Conservation (phyloP, 92 coral and sea anemone genomes). For the Epizoanthus rinbou region DNA sequence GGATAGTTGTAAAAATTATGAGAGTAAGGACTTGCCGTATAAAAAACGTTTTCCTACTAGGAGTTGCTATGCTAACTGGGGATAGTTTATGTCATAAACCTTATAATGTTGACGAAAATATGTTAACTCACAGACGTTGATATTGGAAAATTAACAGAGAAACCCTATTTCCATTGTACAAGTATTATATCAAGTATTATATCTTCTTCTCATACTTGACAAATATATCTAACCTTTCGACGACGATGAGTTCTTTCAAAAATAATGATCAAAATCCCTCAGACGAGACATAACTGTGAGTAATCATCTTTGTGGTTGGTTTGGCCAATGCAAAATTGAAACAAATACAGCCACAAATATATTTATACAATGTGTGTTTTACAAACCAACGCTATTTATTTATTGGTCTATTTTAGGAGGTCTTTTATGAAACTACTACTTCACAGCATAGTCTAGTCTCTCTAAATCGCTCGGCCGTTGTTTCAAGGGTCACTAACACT, state of each 20-base stretch:
- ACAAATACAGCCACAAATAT: neutral
- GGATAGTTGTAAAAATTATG: neutral
- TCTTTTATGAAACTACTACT: constrained; percentile 23
- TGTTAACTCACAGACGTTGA: constrained; percentile 11
- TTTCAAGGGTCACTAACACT: neutral
- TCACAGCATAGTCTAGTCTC: neutral
- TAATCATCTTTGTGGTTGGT: neutral
- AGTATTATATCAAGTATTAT: neutral
- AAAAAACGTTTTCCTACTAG: neutral
- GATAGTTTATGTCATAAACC: neutral
- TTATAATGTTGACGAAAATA: constrained; percentile 21
- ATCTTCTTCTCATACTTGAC: constrained; percentile 1
- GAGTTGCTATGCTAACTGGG: constrained; percentile 15
- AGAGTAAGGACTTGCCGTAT: neutral
- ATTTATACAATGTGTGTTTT: neutral
- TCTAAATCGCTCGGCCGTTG: neutral
- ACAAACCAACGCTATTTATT: neutral
- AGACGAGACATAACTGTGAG: neutral
- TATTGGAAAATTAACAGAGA: constrained; percentile 21
- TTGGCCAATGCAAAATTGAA: neutral
- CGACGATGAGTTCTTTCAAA: neutral
- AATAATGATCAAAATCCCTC: neutral
- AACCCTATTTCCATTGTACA: neutral
- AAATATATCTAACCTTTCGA: neutral
- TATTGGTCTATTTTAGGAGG: constrained; percentile 14